phyloP scores from a whole-genome alignment of 1,140 invertebrate species.

The Leptonema lineaticorne region DNA sequence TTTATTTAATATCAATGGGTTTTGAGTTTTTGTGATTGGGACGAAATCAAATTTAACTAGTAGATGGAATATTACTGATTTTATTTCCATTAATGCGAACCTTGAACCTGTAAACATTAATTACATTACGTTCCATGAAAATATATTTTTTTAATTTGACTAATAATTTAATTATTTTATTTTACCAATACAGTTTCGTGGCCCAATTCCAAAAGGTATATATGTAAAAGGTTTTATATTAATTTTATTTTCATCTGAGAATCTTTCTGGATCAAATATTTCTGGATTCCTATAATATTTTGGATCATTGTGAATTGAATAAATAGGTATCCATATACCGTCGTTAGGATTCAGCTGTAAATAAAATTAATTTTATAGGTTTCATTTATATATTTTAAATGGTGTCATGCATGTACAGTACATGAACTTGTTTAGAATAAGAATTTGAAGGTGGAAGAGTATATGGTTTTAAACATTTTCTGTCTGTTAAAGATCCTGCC shows the following conservation, averaged over 20 bases:
- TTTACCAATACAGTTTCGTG: background rate
- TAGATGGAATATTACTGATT: conserved; percentile 51
- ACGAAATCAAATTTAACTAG: conserved; percentile 36
- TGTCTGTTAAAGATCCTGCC: background rate
- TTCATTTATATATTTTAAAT: background rate
- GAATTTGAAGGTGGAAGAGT: background rate
- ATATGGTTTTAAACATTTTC: background rate
- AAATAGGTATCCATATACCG: background rate
- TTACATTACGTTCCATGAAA: background rate
- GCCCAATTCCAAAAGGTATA: background rate
- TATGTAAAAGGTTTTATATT: background rate
- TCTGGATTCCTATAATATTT: background rate
- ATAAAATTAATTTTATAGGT: background rate
- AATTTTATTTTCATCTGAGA: background rate
- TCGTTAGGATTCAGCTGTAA: background rate
- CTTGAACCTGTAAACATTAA: conserved; percentile 42
- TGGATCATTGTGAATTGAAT: conserved; percentile 1
- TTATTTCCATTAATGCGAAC: conserved; percentile 61
- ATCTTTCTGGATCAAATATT: background rate
- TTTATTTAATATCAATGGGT: conserved; percentile 26
- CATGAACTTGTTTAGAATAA: background rate
- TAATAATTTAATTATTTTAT: background rate
- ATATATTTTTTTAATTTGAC: background rate
- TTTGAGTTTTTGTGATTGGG: conserved; percentile 6
- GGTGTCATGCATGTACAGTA: background rate